Evolutionary conservation across 2,113 vertebrate genomes (phyloP).

Genomic region (Sinosuthora webbiana): DNA sequence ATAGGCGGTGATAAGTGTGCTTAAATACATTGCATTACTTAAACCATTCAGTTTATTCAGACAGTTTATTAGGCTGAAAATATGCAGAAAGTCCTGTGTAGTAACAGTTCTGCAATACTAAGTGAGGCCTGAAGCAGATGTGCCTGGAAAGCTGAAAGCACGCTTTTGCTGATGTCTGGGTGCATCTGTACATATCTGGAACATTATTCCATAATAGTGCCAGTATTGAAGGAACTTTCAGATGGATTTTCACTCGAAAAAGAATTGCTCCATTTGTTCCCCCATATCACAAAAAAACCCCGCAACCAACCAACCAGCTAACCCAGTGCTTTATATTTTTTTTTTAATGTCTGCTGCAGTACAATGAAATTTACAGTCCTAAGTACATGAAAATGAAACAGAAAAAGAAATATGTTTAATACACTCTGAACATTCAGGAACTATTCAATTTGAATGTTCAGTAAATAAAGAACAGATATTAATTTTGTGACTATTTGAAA

Average conservation of each 20-base stretch:
- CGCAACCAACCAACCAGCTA: not conserved
- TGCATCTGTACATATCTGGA: not conserved
- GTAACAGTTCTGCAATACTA: not conserved
- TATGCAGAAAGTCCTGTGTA: not conserved
- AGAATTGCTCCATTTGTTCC: not conserved
- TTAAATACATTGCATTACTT: not conserved
- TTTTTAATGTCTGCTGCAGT: not conserved
- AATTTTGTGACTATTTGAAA: not conserved
- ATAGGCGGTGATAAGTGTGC: not conserved
- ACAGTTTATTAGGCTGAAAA: not conserved
- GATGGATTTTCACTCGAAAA: not conserved
- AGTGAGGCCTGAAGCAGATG: not conserved
- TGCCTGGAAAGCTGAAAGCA: rapidly evolving
- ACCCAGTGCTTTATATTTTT: not conserved
- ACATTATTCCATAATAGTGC: not conserved
- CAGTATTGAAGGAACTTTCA: not conserved
- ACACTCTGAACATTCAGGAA: not conserved
- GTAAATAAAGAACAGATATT: not conserved
- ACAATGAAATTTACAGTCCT: not conserved
- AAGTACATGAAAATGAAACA: not conserved
- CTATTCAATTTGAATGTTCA: not conserved
- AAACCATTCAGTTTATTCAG: not conserved
- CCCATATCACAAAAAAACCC: rapidly evolving
- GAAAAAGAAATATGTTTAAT: not conserved
- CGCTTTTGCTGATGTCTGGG: rapidly evolving